phyloP scores from a whole-genome alignment of 1,140 invertebrate species.

The Papilio xuthus region DNA sequence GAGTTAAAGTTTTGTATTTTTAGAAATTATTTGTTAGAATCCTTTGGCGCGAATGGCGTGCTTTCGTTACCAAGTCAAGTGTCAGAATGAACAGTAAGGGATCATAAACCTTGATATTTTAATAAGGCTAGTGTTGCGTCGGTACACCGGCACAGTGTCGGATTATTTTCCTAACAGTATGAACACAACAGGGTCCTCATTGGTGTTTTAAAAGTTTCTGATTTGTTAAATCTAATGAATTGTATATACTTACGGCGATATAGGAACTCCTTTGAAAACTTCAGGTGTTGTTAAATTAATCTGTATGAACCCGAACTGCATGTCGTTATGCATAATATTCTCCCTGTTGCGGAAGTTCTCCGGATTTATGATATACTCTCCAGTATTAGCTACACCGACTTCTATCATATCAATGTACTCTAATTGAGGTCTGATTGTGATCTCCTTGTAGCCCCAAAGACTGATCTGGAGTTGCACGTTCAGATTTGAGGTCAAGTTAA shows the following conservation, averaged over 20 bases:
- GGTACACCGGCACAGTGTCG: too few relatives aligned
- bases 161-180: too few relatives aligned
- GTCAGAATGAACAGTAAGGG: too few relatives aligned
- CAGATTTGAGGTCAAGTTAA: slow-evolving; percentile 91
- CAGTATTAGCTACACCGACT: slow-evolving; percentile 84
- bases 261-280: slow-evolving; percentile 85
- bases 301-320: slow-evolving; percentile 94
- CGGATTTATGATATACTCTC: slow-evolving; percentile 86
- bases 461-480: slow-evolving; percentile 90
- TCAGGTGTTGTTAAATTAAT: slow-evolving; percentile 93
- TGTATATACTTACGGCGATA: slow-evolving; percentile 89
- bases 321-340: slow-evolving; percentile 85
- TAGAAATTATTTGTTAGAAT: too few relatives aligned
- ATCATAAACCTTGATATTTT: too few relatives aligned
- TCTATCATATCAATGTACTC: slow-evolving; percentile 85
- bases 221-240: slow-evolving; percentile 19
- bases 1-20: too few relatives aligned
- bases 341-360: slow-evolving; percentile 86
- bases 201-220: neutral
- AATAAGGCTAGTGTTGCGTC: too few relatives aligned
- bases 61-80: too few relatives aligned
- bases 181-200: too few relatives aligned
- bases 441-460: slow-evolving; percentile 93
- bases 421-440: slow-evolving; percentile 88
- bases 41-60: too few relatives aligned